Percentiles rank a stretch among this genome's conserved stretches.
Conservation (phyloP, 2,113 vertebrate genomes). For the human region GRCh38 chr7:134371501-134372000, state of each 20-base stretch:
- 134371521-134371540: not conserved
- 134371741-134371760: not conserved
- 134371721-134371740: conserved; percentile 12
- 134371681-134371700: conserved; percentile 50
- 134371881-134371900: not conserved
- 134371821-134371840: conserved; percentile 36
- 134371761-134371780: not conserved
- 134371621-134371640: not conserved
- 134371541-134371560: not conserved
- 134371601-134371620: not conserved
- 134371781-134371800: fast-evolving
- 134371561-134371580: not conserved
- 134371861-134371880: not conserved
- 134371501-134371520: not conserved
- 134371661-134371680: not conserved
- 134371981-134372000: conserved; percentile 45
- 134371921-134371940: conserved; percentile 36
- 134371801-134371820: not conserved
- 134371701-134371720: not conserved
- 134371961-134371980: not conserved
- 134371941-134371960: not conserved
- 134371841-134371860: not conserved
- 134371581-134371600: not conserved
- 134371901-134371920: conserved; percentile 26
- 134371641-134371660: not conserved